A percentile compares a stretch with the other conserved stretches of the same genome.
Conservation (phyloP, 1,140 invertebrate genomes). For the Armadillidium nasatum region DNA sequence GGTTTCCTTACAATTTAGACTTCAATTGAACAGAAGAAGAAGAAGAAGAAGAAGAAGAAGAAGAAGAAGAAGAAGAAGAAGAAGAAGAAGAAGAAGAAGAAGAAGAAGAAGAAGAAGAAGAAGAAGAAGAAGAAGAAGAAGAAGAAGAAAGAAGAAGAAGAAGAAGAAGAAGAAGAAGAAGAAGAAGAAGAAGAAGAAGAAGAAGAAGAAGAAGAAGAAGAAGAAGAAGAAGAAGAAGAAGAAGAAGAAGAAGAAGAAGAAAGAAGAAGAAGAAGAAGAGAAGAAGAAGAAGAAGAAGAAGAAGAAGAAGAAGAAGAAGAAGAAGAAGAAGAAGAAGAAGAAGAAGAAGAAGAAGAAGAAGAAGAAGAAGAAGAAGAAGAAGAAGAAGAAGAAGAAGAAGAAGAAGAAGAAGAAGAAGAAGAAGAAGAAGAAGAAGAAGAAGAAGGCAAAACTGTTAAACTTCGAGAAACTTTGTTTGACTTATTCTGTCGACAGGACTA, state of each 20-base stretch:
- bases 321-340: slow-evolving; percentile 9
- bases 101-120: background rate
- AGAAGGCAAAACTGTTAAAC: background rate
- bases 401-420: background rate
- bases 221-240: no score
- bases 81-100: background rate
- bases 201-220: background rate
- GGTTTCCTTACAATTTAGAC: background rate
- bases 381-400: slow-evolving; percentile 1
- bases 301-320: slow-evolving; percentile 9
- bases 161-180: slow-evolving; percentile 9
- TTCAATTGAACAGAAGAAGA: background rate
- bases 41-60: background rate
- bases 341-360: slow-evolving; percentile 9
- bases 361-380: slow-evolving; percentile 9
- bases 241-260: no score
- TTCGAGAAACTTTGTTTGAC: background rate
- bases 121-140: background rate
- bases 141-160: slow-evolving; percentile 5
- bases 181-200: slow-evolving; percentile 5
- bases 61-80: background rate
- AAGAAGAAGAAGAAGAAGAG: no score
- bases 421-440: slow-evolving; percentile 1
- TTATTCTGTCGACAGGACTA: background rate
- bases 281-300: slow-evolving; percentile 9